Percentiles rank a stretch among this genome's conserved stretches.
Evolutionary conservation across 2,797 vertebrate genomes (phyloP).

Genomic region (Strix occidentalis): DNA sequence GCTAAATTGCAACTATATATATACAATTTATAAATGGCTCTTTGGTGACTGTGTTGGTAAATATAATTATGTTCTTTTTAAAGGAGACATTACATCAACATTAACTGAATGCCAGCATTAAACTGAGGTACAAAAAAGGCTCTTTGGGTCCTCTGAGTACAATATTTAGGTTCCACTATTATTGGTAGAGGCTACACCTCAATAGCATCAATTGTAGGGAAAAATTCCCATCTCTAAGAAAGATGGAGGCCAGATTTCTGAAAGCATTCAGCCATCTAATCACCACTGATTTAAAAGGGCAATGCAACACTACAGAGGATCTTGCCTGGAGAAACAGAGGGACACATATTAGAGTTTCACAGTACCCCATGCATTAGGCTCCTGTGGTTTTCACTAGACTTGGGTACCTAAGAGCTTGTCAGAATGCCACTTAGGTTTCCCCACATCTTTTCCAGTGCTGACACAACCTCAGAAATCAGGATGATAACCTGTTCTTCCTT

Average conservation of each 20-base stretch:
- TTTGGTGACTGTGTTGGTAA: neutral
- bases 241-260: neutral
- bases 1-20: conserved; percentile 16
- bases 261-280: neutral
- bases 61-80: conserved; percentile 31
- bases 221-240: neutral
- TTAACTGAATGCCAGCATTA: neutral
- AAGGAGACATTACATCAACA: conserved; percentile 32
- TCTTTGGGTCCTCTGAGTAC: neutral
- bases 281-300: neutral
- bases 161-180: neutral
- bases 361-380: neutral
- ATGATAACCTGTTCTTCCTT: neutral
- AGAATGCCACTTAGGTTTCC: neutral
- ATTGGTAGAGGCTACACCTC: neutral
- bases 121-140: neutral
- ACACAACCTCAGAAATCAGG: neutral
- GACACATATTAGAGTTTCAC: neutral
- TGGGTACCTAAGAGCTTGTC: neutral
- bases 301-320: neutral
- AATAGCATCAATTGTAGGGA: neutral
- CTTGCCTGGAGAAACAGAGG: neutral
- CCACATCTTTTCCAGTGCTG: neutral
- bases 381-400: neutral
- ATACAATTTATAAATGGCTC: conserved; percentile 32